Base-by-base conservation (phyloP, 2,888 invertebrate genomes). In the Onchidella celtica region DNA sequence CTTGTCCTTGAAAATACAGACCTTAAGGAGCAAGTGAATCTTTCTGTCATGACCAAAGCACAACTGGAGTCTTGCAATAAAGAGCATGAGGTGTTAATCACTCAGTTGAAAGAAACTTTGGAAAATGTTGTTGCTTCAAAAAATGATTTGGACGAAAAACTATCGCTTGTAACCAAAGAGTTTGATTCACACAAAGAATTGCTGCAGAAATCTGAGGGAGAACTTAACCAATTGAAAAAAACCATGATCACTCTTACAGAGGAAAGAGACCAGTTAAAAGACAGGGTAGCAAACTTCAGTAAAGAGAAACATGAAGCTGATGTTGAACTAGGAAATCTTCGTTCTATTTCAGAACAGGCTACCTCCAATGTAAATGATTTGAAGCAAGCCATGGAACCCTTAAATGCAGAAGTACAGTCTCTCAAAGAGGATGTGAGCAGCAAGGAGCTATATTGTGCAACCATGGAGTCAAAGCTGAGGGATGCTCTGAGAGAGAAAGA, bases 81-180 rank as follows among this genome's bases (percentile, higher is more conserved):
- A 47, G 40, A 76, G 32, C 63, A 76, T 11, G 14, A 76, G 6
- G 32, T 34, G 14, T 29, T 38, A 21, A 40, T 76, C 34, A 65
- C 17, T 3, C 69, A 78, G 69, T 11, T 78, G 38, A 57, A 78
- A 66, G 78, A 69, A 69, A 69, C 78, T 38, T 36, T 78, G 3
- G 69, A 78, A 40, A 38, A 3, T 69, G 27, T 40, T 21, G 9
- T 61, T 29, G 3, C 14, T 32, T 24, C 55, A 34, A 78, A 24
- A 24, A 32, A 69, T 36, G 38, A 69, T 38, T 17, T 38, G 3
- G 59, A 47, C 36, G 59, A 34, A 38, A 57, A 36, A 11, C n/a
- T 78, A 6, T 59, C 4, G 21, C 27, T 59, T n/a, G 3, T 27
- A 27, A 69, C 32, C 24, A n/a, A 66, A 34, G 21, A 76, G n/a